Evolutionary conservation across 37 sponge, comb jelly and placozoan species (phyloP).

Genomic region (Ephydatia muelleri): DNA sequence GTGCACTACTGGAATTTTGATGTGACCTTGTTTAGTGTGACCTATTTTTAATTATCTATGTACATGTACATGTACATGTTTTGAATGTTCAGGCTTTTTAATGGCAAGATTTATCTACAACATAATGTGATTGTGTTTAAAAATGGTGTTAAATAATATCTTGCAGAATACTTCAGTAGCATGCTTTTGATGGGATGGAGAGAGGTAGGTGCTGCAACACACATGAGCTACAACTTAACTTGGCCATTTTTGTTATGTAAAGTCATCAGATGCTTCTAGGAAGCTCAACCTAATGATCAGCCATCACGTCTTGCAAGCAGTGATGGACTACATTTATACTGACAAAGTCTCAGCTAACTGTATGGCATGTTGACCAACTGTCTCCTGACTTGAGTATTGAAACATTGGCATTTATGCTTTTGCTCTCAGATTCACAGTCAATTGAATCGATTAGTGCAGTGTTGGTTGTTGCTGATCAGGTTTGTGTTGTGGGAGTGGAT

Average conservation of each 20-base stretch:
- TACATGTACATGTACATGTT: background rate
- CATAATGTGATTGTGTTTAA: too few relatives aligned
- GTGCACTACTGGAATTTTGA: too few relatives aligned
- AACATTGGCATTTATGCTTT: background rate
- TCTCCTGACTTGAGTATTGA: background rate
- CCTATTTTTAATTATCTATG: slow-evolving; percentile 11
- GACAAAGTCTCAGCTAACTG: slow-evolving; percentile 20
- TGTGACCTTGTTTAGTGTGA: too few relatives aligned
- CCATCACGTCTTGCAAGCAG: slow-evolving; percentile 32
- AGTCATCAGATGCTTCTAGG: slow-evolving; percentile 24
- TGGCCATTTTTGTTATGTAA: background rate
- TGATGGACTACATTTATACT: slow-evolving; percentile 73
- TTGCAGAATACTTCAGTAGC: slow-evolving; percentile 76
- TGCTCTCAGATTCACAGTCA: slow-evolving; percentile 14
- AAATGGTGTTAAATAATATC: background rate
- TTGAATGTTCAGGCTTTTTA: background rate
- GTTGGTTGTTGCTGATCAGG: slow-evolving; percentile 68
- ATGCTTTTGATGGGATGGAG: slow-evolving; percentile 89
- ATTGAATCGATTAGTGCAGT: slow-evolving; percentile 41
- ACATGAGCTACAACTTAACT: background rate
- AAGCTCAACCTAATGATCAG: slow-evolving; percentile 41
- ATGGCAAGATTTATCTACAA: background rate
- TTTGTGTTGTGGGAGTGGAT: background rate
- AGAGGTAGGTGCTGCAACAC: slow-evolving; percentile 40
- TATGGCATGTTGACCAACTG: too few relatives aligned